These are phyloP conservation scores for Dromiciops gliroides DNA, from an alignment of 2,113 vertebrate genomes.

Conservation along the genomic window DNA sequence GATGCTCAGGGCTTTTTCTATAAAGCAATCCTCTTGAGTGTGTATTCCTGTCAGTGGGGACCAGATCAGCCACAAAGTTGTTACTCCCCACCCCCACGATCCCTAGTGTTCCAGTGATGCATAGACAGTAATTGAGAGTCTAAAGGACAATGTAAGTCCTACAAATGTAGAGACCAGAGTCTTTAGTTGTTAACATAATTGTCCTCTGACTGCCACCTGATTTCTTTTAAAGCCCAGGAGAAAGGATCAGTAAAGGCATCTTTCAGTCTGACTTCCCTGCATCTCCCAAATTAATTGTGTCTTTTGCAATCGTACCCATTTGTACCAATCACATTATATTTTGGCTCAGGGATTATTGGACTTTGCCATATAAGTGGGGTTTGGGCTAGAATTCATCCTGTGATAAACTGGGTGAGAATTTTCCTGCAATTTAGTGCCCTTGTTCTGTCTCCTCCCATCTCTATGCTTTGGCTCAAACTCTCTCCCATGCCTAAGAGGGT, in stretches of 20 bases:
- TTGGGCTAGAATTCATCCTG: neutral
- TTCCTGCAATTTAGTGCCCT: neutral
- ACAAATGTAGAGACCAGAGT: neutral
- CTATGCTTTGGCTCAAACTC: too few relatives aligned
- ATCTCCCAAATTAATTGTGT: neutral
- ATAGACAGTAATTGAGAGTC: neutral
- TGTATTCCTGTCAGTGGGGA: neutral
- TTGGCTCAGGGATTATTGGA: neutral
- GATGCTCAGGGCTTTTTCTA: neutral
- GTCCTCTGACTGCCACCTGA: neutral
- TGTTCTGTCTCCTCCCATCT: neutral
- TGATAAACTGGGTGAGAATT: neutral
- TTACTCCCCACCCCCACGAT: neutral
- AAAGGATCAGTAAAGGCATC: neutral
- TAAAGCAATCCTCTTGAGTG: neutral
- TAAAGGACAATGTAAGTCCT: neutral
- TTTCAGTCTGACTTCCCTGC: neutral
- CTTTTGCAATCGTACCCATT: neutral
- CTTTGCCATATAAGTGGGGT: neutral
- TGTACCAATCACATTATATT: rapidly evolving
- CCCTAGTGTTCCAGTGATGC: neutral
- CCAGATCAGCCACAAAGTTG: neutral
- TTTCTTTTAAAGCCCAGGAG: neutral
- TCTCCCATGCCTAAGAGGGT: neutral
- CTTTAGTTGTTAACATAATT: neutral